Evolutionary conservation across 2,888 invertebrate genomes (phyloP).

Genomic region (Diogma glabrata): DNA sequence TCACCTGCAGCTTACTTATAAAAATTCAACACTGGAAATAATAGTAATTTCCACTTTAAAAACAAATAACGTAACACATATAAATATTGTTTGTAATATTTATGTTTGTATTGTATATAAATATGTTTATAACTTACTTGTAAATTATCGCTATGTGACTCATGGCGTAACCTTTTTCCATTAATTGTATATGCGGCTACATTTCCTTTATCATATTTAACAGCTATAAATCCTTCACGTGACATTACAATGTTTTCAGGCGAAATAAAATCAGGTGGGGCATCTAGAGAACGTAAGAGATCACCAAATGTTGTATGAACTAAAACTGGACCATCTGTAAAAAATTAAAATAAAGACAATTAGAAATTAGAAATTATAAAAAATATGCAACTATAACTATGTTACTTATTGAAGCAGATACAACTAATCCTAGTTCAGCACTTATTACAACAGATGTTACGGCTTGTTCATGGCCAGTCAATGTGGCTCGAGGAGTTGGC

Average conservation of each 20-base stretch:
- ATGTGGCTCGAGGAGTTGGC: constrained; percentile 90
- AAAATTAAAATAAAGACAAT: not conserved
- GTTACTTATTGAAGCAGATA: constrained; percentile 73
- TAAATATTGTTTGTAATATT: too few species aligned
- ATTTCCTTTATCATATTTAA: constrained; percentile 84
- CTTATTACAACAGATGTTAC: constrained; percentile 93
- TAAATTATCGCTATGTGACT: constrained; percentile 89
- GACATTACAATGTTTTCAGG: constrained; percentile 89
- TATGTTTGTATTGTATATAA: too few species aligned
- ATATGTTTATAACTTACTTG: constrained; percentile 60
- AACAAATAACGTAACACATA: too few species aligned
- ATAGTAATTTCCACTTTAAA: too few species aligned
- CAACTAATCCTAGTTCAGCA: constrained; percentile 93
- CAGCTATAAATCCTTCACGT: constrained; percentile 90
- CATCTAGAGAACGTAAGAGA: constrained; percentile 78
- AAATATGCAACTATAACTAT: not conserved
- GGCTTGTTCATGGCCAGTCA: constrained; percentile 96
- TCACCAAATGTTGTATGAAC: constrained; percentile 98
- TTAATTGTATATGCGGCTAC: constrained; percentile 92
- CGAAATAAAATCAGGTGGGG: constrained; percentile 59
- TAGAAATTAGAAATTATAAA: not conserved
- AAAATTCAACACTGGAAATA: too few species aligned
- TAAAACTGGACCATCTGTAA: constrained; percentile 82
- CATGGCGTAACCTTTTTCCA: constrained; percentile 76
- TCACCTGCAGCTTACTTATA: too few species aligned